Percentiles rank a stretch among this genome's conserved stretches.
Evolutionary conservation across 1,140 invertebrate genomes (phyloP).

Genomic region (Drosophila sp.): DNA sequence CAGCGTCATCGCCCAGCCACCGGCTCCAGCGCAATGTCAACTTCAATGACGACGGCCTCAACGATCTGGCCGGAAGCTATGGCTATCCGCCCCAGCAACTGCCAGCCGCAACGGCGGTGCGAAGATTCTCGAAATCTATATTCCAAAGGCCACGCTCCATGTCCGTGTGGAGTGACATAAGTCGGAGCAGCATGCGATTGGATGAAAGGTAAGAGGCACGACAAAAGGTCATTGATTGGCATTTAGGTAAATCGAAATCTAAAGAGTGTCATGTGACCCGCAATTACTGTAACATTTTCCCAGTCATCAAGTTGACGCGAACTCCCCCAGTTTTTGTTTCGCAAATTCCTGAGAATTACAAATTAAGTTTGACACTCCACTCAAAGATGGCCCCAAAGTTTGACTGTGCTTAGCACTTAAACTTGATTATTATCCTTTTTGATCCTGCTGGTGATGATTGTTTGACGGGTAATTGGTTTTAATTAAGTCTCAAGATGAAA

Average conservation of each 20-base stretch:
- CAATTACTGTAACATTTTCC: too few species aligned
- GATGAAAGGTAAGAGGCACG: slow-evolving; percentile 88
- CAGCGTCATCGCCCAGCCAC: slow-evolving; percentile 69
- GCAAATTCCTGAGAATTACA: not conserved
- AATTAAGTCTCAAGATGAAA: not conserved
- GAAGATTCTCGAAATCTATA: slow-evolving; percentile 80
- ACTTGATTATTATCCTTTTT: slow-evolving; percentile 50
- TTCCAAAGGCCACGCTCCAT: slow-evolving; percentile 88
- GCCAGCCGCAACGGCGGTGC: slow-evolving; percentile 68
- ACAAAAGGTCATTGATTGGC: not conserved
- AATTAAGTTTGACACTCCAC: slow-evolving; percentile 44
- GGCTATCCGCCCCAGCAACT: slow-evolving; percentile 84
- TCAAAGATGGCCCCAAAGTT: slow-evolving; percentile 30
- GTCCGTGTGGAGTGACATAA: slow-evolving; percentile 93
- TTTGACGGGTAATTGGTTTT: slow-evolving; percentile 10
- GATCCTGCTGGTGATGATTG: slow-evolving; percentile 42
- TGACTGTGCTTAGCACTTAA: slow-evolving; percentile 49
- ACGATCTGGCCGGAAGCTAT: slow-evolving; percentile 82
- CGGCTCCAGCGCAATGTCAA: slow-evolving; percentile 86
- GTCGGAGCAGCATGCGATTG: slow-evolving; percentile 90
- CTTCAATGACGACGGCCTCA: slow-evolving; percentile 86
- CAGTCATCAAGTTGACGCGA: too few species aligned
- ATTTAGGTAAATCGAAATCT: not conserved
- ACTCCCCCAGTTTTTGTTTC: too few species aligned
- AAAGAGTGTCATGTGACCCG: not conserved